Base-by-base conservation (phyloP, 2,797 vertebrate genomes). In the Xyrichtys novacula region DNA sequence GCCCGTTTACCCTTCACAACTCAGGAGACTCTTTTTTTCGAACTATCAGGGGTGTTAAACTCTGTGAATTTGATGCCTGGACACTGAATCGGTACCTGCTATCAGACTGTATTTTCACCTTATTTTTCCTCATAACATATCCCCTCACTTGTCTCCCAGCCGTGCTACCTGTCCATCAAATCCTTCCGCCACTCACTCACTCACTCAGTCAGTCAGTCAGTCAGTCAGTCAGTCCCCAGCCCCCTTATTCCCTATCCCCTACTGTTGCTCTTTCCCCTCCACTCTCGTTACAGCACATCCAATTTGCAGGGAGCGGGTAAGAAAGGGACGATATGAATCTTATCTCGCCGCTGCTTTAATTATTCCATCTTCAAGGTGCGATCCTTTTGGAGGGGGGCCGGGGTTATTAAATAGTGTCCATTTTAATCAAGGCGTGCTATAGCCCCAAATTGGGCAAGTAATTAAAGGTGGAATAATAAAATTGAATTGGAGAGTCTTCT, bases 321-420 rank as follows among this genome's bases (percentile, higher is more conserved):
- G 74, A 82, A 65, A 54, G 62, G 43, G 58, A 53, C 53, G 91
- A 92, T 91, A 92, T 87, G 84, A 91, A 93, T 93, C 91, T 93
- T 91, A 93, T 94, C 93, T 90, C 65, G 17, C 57, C 1, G 48
- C 77, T 43, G 76, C 89, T 92, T 92, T 94, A 93, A 94, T 94
- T 93, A 93, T 94, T 93, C 85, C 81, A 88, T 93, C 89, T 91
- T 90, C 74, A 90, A 92, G 86, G 90, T 90, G 83, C 46, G 83
- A 86, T 91, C 74, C 65, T 80, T 90, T 88, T 85, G 54, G 25
- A 59, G 61, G 58, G 63, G 76, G 77, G 70, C 62, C 1, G 46
- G 80, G 82, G 90, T 90, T 93, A 94, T 91, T 93, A 92, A 92
- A 91, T 81, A 87, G 85, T 90, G 89, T 91, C 90, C 89, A 76